Base-by-base conservation (phyloP, 2,888 invertebrate species). In the Aporophyla lueneburgensis region DNA sequence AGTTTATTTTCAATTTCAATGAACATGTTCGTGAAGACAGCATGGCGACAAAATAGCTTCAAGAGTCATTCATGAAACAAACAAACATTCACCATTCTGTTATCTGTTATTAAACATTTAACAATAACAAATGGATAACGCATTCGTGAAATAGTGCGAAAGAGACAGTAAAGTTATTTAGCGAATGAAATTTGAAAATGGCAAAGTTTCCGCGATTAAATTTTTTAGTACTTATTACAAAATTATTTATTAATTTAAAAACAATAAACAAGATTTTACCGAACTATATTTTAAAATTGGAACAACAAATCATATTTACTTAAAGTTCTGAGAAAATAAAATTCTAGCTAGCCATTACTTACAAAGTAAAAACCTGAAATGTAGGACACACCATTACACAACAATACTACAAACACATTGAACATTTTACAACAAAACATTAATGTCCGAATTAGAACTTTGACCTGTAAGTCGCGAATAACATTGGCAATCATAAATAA, bases 11-110 rank as follows among this genome's bases (percentile, higher is more conserved):
- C n/a, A 24, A 27, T 53, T 59, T 66, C n/a, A 2, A 56, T 33
- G n/a, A 27, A 43, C 21, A 54, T 62, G 33, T 46, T 51, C n/a
- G 12, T 58, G 43, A 33, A 43, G 33, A 49, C 6, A 43, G n/a
- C 27, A 49, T n/a, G 54, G 21, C 33, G 62, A 68, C 43, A 58
- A 51, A 53, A 74, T 74, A 65, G 54, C 73, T 71, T 46, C n/a
- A 62, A 63, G 24, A 74, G n/a, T 59, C 33, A 73, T 67, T 67
- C 66, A 49, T 78, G 9, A 56, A 68, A 75, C 21, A 58, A 74
- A 68, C 58, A 81, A 81, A 81, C 73, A 80, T 40, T 73, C 59
- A 54, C 63, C 59, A 74, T 27, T 63, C 12, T 74, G 74, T 63
- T 81, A 70, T 74, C 49, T 81, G 71, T 74, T 81, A 69, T 61